Evolutionary conservation across 2,888 invertebrate species (phyloP).

Genomic region (Drosophila nigritarsus): DNA sequence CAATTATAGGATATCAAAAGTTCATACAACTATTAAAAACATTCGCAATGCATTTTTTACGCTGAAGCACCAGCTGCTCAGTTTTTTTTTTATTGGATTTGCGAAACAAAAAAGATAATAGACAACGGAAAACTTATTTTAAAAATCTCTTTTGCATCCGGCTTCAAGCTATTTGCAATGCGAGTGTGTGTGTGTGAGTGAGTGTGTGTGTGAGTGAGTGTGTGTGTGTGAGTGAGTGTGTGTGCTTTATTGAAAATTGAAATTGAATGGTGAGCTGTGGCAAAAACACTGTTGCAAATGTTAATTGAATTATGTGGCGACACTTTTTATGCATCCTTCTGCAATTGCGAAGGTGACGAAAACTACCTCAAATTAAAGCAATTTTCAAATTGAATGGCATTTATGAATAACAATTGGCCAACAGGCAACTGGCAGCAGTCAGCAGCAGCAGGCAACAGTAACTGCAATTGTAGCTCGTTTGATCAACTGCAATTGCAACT

Average conservation of each 20-base stretch:
- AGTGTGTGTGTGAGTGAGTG: background rate
- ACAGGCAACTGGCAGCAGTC: constrained; percentile 44
- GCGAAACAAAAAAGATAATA: background rate
- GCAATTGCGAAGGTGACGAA: constrained; percentile 61
- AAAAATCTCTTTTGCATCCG: constrained; percentile 29
- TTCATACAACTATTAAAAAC: constrained; percentile 1
- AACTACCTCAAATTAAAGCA: constrained; percentile 69
- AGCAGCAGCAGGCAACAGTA: constrained; percentile 12
- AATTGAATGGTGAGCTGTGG: constrained; percentile 1
- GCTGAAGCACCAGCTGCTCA: constrained; percentile 19
- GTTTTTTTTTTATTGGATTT: constrained; percentile 21
- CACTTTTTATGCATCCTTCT: constrained; percentile 8
- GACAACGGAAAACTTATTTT: constrained; percentile 11
- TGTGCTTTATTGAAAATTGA: constrained; percentile 3
- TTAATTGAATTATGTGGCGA: constrained; percentile 43
- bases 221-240: background rate
- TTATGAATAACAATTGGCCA: constrained; percentile 78
- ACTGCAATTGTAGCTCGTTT: constrained; percentile 45
- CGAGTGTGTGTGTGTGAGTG: background rate
- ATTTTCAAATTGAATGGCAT: constrained; percentile 81
- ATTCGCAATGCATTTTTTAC: background rate
- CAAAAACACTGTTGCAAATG: constrained; percentile 23
- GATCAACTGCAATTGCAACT: constrained; percentile 22
- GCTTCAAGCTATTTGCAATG: constrained; percentile 1
- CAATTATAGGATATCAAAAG: constrained; percentile 21